Percentiles rank a stretch among this genome's conserved stretches.
phyloP scores from a whole-genome alignment of 2,888 invertebrate species.

The Agrotis ipsilon region DNA sequence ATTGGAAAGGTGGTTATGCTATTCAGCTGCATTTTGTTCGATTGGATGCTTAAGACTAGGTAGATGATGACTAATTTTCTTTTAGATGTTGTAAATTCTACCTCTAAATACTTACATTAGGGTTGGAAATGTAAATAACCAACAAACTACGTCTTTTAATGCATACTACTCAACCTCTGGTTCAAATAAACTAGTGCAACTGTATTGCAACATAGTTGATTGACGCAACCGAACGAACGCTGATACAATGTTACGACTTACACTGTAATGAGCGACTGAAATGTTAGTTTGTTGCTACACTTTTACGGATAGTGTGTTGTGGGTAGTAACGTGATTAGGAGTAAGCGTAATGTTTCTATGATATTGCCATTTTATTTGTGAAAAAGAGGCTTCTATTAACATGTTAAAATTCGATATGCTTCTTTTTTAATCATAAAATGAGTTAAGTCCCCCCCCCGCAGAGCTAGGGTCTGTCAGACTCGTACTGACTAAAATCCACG shows the following conservation, averaged over 20 bases:
- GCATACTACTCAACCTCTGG: not conserved
- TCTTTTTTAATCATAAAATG: no score
- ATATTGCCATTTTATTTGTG: no score
- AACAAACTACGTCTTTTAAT: not conserved
- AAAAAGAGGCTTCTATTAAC: not conserved
- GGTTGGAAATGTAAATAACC: not conserved
- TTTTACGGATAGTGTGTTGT: constrained; percentile 2
- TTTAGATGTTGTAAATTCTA: not conserved
- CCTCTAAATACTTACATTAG: not conserved
- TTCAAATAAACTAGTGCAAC: not conserved
- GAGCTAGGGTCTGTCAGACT: no score
- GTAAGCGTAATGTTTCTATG: not conserved
- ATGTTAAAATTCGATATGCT: no score
- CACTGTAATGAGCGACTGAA: constrained; percentile 48
- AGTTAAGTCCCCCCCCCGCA: no score
- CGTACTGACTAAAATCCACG: no score
- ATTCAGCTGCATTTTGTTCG: no score
- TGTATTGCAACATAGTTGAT: constrained; percentile 38
- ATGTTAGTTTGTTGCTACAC: constrained; percentile 31
- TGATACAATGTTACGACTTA: constrained; percentile 32
- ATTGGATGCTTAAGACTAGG: no score
- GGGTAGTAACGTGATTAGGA: not conserved
- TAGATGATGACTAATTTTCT: no score
- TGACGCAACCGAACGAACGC: constrained; percentile 1
- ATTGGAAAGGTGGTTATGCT: no score